Conservation (phyloP, 2,888 invertebrate species). For the Torymus tubicola region DNA sequence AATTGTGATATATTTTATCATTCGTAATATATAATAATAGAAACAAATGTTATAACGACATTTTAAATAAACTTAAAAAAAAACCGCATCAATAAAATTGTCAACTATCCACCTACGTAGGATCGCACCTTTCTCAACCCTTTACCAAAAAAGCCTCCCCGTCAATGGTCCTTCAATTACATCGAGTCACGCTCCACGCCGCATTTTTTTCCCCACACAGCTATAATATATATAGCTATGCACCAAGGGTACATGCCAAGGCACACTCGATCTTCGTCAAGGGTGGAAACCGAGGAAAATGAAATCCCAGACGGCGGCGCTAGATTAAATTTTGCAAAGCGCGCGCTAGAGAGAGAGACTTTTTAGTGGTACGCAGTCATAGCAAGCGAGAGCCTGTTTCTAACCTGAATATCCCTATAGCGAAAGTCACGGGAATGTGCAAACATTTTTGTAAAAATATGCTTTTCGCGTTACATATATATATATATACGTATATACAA, state of each 20-base stretch:
- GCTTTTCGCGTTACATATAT: no score
- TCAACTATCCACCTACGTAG: no score
- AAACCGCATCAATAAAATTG: no score
- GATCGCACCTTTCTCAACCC: no score
- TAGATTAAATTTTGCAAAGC: conserved; percentile 48
- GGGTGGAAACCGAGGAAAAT: conserved; percentile 36
- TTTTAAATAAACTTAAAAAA: no score
- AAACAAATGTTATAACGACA: no score
- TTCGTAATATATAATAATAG: no score
- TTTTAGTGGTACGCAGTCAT: neutral
- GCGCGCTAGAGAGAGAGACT: neutral
- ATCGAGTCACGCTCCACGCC: neutral
- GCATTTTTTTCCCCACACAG: no score
- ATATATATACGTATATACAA: no score
- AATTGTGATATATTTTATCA: no score
- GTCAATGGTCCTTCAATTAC: neutral
- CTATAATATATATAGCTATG: neutral
- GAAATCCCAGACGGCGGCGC: conserved; percentile 36
- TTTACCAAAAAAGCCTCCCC: neutral
- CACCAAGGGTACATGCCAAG: neutral
- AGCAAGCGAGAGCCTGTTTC: no score
- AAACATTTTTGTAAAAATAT: conserved; percentile 8
- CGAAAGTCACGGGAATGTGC: neutral
- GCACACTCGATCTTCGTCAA: conserved; percentile 42
- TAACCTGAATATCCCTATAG: neutral